Conservation (phyloP, 2,888 invertebrate species). For the Conomelus anceps region DNA sequence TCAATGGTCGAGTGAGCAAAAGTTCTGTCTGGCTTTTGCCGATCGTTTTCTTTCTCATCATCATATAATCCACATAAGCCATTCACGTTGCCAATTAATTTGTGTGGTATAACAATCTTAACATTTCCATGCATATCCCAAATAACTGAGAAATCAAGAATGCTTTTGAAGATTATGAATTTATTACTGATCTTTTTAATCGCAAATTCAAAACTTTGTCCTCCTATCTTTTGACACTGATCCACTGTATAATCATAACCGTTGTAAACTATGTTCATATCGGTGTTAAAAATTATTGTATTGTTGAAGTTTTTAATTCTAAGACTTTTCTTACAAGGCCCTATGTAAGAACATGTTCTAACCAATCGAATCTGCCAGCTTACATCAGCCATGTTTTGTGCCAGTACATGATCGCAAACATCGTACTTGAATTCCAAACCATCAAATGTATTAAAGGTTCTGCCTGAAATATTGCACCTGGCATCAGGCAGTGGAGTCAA, state of each 20-base stretch:
- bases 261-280: slow-evolving; percentile 60
- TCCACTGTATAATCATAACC: slow-evolving; percentile 42
- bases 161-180: slow-evolving; percentile 59
- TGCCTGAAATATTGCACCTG: slow-evolving; percentile 65
- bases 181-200: slow-evolving; percentile 63
- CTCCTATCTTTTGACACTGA: slow-evolving; percentile 53
- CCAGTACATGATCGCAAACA: slow-evolving; percentile 71
- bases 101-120: slow-evolving; percentile 62
- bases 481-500: slow-evolving; percentile 50
- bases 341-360: slow-evolving; percentile 54
- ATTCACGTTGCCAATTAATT: slow-evolving; percentile 57
- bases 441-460: slow-evolving; percentile 74
- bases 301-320: slow-evolving; percentile 56
- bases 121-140: slow-evolving; percentile 61
- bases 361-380: slow-evolving; percentile 64
- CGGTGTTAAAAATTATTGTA: slow-evolving; percentile 53
- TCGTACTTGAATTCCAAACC: slow-evolving; percentile 70
- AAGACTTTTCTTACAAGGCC: slow-evolving; percentile 55
- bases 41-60: slow-evolving; percentile 59
- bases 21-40: slow-evolving; percentile 60
- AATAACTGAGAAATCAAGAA: slow-evolving; percentile 65
- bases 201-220: slow-evolving; percentile 55
- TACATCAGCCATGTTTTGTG: slow-evolving; percentile 57
- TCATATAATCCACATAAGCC: slow-evolving; percentile 76
- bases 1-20: slow-evolving; percentile 55